These are phyloP conservation scores for Elegia similella DNA, from an alignment of 2,888 invertebrate genomes.

Conservation along the genomic window DNA sequence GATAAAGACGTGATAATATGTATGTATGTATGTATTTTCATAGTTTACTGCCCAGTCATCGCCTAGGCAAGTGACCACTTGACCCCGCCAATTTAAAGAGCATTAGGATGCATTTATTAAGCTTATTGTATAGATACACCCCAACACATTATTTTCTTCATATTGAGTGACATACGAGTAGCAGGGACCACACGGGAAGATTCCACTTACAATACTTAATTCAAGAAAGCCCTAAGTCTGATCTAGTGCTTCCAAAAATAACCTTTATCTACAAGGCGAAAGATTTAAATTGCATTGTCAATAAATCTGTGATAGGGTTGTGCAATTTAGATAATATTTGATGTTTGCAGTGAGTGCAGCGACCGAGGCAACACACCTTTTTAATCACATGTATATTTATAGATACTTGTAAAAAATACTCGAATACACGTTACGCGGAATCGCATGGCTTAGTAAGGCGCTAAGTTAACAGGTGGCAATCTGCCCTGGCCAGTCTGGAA, in stretches of 20 bases:
- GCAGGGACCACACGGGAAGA: slow-evolving; percentile 56
- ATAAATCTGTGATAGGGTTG: not conserved
- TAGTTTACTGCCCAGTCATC: too few species aligned
- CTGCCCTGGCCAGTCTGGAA: too few species aligned
- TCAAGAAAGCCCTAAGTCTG: not conserved
- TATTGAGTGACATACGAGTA: slow-evolving; percentile 48
- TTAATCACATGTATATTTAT: not conserved
- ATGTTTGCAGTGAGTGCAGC: slow-evolving; percentile 65
- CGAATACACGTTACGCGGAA: not conserved
- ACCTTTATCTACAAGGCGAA: accelerated
- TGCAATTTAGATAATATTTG: slow-evolving; percentile 28
- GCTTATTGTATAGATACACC: not conserved
- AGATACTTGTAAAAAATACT: not conserved
- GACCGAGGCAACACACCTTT: slow-evolving; percentile 42
- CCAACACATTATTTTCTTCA: not conserved
- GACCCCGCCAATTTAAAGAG: not conserved
- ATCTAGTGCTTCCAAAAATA: not conserved
- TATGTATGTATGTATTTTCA: too few species aligned
- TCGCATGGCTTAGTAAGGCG: not conserved
- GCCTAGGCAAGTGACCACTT: not conserved
- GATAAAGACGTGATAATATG: too few species aligned
- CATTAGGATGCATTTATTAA: not conserved
- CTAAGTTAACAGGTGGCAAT: not conserved
- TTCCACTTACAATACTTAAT: slow-evolving; percentile 45
- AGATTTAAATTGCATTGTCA: not conserved